Evolutionary conservation across 2,113 vertebrate genomes (phyloP).

Genomic region (Chaetodon trifascialis): DNA sequence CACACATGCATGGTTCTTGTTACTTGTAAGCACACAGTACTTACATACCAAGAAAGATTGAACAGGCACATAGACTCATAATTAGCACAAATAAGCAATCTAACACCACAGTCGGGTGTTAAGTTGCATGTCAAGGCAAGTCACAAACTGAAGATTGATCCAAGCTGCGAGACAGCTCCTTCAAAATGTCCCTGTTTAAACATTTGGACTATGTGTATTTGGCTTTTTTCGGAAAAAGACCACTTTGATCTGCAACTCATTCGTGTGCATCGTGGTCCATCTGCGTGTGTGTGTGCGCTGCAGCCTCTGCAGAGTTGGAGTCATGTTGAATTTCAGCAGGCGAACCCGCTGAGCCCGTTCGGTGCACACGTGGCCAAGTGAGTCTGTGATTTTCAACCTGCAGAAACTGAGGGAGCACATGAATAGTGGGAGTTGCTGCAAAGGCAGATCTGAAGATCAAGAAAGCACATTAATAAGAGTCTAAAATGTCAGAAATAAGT

Average conservation of each 20-base stretch:
- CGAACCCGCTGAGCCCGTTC: slow-evolving; percentile 29
- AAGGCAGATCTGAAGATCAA: not conserved
- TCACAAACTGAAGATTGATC: slow-evolving; percentile 3
- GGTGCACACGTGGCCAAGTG: not conserved
- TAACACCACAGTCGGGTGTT: slow-evolving; percentile 20
- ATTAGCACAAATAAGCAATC: slow-evolving; percentile 31
- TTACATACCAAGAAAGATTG: slow-evolving; percentile 16
- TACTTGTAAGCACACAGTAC: slow-evolving; percentile 22
- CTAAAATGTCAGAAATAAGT: not conserved
- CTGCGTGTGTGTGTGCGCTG: not conserved
- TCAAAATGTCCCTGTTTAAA: not conserved
- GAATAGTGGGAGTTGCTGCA: not conserved
- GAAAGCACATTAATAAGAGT: not conserved
- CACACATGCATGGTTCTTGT: not conserved
- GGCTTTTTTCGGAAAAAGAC: not conserved
- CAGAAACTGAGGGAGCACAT: not conserved
- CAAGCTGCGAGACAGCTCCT: not conserved
- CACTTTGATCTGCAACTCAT: not conserved
- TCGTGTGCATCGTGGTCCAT: not conserved
- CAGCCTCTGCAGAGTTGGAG: not conserved
- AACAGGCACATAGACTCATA: slow-evolving; percentile 13
- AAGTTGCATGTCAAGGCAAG: slow-evolving; percentile 28
- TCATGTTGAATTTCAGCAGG: not conserved
- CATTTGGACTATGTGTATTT: not conserved
- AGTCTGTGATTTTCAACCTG: not conserved